Evolutionary conservation across 23 tunicate species (phyloP), one percentile per base, ranked within the genome.

Genomic region (Halocynthia roretzi): DNA sequence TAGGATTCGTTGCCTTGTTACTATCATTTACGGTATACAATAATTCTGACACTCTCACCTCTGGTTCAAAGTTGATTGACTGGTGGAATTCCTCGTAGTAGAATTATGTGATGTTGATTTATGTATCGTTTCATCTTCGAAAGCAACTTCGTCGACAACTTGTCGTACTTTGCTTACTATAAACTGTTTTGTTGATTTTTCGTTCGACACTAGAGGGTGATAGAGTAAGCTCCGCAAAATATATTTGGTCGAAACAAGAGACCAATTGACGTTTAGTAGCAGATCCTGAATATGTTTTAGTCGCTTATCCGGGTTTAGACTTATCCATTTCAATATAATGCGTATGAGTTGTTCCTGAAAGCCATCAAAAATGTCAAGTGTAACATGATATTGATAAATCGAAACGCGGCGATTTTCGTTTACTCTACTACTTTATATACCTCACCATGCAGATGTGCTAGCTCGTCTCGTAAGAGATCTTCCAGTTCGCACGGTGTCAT

Each of bases 401-500:
- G 63, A 58, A 31, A 31, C 44, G 1, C 44, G 44, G 44, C 44
- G 44, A 31, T 31, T 58, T 58, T 58, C 2, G 63, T 65, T 65
- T 9, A 65, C 10, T 10, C 22, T 65, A 65, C 10, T 65, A 65
- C 44, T 31, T 31, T 31, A 74, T 50, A 0, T 53, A 74, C 95
- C 84, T 88, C 95, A 11, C 88, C 85, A 8, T 73, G 82, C 57
- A 62, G 52, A 51, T 79, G 88, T 15, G 81, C 75, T 22, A 82
- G 63, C 48, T 70, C 70, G 54, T 88, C 85, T 57, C 62, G 62
- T 15, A 88, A 66, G 12, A 88, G 40, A 21, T 50, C 63, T n/a
- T 62, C 56, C 40, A 88, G 82, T 14, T 84, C 85, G 21, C 61
- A 18, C 10, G 68, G 17, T 49, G 78, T 74, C 78, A 74, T 74